Conservation (phyloP, 64 coral and sea anemone species). For the Pachyseris speciosa region DNA sequence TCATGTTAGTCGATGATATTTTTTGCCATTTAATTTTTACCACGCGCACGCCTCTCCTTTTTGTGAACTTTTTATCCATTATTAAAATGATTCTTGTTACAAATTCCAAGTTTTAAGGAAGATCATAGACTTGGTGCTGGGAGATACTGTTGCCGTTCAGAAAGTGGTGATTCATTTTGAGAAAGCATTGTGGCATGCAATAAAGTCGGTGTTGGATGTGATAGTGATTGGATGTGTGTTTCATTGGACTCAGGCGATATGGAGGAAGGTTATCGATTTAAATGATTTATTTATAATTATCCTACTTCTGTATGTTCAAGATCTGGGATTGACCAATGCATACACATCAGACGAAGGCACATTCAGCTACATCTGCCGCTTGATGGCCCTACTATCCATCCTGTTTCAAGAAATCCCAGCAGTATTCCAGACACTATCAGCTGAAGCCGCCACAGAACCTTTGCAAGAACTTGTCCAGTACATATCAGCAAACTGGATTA, state of each 20-base stretch:
- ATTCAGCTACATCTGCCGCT: neutral
- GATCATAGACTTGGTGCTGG: neutral
- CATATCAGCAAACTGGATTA: no score
- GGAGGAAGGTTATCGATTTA: neutral
- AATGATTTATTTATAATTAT: neutral
- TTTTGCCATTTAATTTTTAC: neutral
- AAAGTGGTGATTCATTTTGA: constrained; percentile 2
- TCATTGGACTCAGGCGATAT: constrained; percentile 3
- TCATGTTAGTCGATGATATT: neutral
- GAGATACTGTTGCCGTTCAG: neutral
- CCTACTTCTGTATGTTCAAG: neutral
- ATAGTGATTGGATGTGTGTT: constrained; percentile 7
- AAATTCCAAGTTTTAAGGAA: neutral
- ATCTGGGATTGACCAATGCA: neutral
- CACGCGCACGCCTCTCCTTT: neutral
- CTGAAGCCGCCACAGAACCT: neutral
- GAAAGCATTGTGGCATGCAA: neutral
- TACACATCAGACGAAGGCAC: neutral
- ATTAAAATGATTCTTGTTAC: neutral
- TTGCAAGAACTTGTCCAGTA: neutral
- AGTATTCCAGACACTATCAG: neutral
- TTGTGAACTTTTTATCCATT: neutral
- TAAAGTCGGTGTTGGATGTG: neutral
- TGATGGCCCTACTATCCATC: neutral
- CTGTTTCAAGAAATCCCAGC: neutral